Conservation (phyloP, 2,888 invertebrate genomes). For the Dolichopus griseipennis region DNA sequence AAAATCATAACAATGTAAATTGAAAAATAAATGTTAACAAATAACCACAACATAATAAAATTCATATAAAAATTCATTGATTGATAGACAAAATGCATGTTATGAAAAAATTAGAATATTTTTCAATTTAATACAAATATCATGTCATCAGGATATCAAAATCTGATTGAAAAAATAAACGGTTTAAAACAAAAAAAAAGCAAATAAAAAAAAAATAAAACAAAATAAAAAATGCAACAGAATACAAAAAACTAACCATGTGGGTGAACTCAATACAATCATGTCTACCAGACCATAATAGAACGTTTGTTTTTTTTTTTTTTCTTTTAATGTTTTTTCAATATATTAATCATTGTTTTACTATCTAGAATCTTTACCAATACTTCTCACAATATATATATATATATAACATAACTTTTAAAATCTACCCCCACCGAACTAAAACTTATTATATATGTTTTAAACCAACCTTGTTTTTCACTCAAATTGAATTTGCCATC, state of each 20-base stretch:
- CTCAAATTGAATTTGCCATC: not conserved
- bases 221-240: not conserved
- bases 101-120: not conserved
- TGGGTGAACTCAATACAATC: constrained; percentile 6
- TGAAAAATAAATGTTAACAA: too few species aligned
- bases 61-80: not conserved
- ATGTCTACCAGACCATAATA: constrained; percentile 3
- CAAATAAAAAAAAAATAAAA: not conserved
- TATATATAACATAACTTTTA: too few species aligned
- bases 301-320: not conserved
- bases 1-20: too few species aligned
- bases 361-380: not conserved
- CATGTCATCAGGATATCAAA: constrained; percentile 6
- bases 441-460: not conserved
- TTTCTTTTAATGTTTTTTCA: not conserved
- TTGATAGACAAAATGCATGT: not conserved
- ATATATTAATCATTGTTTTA: not conserved
- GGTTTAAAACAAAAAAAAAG: not conserved
- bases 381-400: not conserved
- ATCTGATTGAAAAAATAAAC: not conserved
- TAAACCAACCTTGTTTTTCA: not conserved
- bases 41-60: not conserved
- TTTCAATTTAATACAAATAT: not conserved
- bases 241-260: not conserved
- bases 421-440: not conserved